Base-by-base conservation (phyloP, 2,113 vertebrate species). In the Glaucomys volans region DNA sequence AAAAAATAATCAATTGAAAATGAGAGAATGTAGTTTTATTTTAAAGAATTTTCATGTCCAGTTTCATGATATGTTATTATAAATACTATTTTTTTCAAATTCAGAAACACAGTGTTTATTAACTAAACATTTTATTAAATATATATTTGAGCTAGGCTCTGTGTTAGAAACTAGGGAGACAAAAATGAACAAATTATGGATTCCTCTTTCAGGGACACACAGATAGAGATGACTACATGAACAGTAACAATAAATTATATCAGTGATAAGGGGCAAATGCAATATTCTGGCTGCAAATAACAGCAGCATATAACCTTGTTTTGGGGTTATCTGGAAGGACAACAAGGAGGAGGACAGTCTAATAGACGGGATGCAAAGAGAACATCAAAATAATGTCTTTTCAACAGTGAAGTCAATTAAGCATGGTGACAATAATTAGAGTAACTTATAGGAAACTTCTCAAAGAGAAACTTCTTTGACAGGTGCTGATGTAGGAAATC, bases 401-500 rank as follows among this genome's bases (percentile, higher is more conserved):
- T 77, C 89, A 82, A 75, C 4, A 30, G 16, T 83, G 54, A 59
- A 66, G 87, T 96, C 83, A 80, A 59, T 79, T 57, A 91, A 91
- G 5, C 24, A 74, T 4, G 42, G 35, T 62, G 64, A 76, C 64
- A 37, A 79, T 35, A 87, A 87, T 84, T 67, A 85, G 42, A 69
- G 42, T 62, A 71, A 87, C 76, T 93, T 62, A 83, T 1, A 64
- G 26, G 85, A 86, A 91, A 90, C 44, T 94, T 92, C 9, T 94
- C 6, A 86, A 91, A 81, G 80, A 74, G 67, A 75, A 97, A 85
- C 16, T 84, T 95, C 30, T 93, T 42, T 85, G 93, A 94, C 83
- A 94, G 92, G 74, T 92, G 37, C 93, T 80, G 42, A 50, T 87
- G 92, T 95, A 84, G 50, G 13, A 93, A 91, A 90, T 95, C 40